phyloP scores from a whole-genome alignment of 2,113 vertebrate genomes.

The Sapayoa aenigma region DNA sequence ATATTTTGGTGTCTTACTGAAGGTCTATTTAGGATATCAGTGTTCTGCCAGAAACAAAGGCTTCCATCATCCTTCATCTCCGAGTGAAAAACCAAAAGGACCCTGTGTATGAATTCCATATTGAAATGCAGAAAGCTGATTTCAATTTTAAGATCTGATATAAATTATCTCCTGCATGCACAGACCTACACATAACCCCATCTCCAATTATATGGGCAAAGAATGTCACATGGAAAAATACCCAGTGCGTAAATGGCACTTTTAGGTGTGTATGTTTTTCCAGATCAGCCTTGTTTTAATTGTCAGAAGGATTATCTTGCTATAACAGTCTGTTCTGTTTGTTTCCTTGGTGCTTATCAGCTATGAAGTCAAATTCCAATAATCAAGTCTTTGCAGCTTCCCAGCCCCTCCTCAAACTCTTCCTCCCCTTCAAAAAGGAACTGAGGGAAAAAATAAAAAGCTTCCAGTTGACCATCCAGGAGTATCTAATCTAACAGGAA shows the following conservation, averaged over 20 bases:
- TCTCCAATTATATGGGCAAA: background rate
- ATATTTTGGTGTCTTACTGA: background rate
- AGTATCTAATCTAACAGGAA: constrained; percentile 10
- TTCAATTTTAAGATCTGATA: background rate
- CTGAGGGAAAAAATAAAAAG: fast-evolving
- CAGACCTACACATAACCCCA: background rate
- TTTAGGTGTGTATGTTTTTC: background rate
- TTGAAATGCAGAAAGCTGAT: background rate
- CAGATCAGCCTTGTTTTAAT: background rate
- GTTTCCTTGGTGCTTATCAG: background rate
- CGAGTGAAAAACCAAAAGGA: background rate
- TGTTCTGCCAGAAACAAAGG: background rate
- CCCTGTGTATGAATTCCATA: background rate
- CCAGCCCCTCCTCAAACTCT: background rate
- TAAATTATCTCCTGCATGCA: background rate
- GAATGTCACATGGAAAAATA: background rate
- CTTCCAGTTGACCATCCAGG: constrained; percentile 30
- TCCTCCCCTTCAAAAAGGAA: background rate
- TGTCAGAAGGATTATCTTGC: background rate
- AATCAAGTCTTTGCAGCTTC: background rate
- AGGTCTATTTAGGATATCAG: background rate
- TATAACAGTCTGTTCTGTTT: background rate
- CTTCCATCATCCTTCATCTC: background rate
- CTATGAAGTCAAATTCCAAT: background rate
- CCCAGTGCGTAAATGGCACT: background rate